Evolutionary conservation across 2,113 vertebrate species (phyloP).

Genomic region (Silurus glanis): DNA sequence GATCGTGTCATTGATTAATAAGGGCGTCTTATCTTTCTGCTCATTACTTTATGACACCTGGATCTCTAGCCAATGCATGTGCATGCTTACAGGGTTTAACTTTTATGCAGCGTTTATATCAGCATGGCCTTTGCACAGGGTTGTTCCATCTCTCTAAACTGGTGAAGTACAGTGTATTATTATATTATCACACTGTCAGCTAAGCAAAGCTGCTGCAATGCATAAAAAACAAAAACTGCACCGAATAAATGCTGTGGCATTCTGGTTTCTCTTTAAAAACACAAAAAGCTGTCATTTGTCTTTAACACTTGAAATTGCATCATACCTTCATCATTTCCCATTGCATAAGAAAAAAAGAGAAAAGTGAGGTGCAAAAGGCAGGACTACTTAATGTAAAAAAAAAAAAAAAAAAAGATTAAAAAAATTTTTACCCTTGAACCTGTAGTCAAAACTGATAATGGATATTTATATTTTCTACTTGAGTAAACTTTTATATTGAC

Average conservation of each 20-base stretch:
- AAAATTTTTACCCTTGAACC: too few relatives aligned
- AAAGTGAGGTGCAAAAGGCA: background rate
- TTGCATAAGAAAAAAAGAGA: background rate
- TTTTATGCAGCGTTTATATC: slow-evolving; percentile 21
- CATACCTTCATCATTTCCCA: background rate
- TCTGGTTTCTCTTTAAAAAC: background rate
- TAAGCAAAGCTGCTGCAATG: background rate
- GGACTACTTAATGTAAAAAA: background rate
- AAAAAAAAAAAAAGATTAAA: too few relatives aligned
- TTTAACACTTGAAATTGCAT: background rate
- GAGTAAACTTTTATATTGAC: background rate
- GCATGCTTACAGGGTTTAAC: background rate
- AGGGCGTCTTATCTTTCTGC: slow-evolving; percentile 8
- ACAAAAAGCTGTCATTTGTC: background rate
- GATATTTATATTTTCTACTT: background rate
- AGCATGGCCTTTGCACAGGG: slow-evolving; percentile 34
- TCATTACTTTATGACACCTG: slow-evolving; percentile 27
- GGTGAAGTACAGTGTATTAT: background rate
- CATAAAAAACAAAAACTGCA: background rate
- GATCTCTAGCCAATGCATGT: background rate
- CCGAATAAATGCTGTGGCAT: background rate
- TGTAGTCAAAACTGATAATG: too few relatives aligned
- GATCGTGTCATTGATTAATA: background rate
- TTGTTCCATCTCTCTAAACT: background rate
- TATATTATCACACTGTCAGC: background rate